phyloP scores from a whole-genome alignment of 2,113 vertebrate genomes.

The Catharus bicknelli region DNA sequence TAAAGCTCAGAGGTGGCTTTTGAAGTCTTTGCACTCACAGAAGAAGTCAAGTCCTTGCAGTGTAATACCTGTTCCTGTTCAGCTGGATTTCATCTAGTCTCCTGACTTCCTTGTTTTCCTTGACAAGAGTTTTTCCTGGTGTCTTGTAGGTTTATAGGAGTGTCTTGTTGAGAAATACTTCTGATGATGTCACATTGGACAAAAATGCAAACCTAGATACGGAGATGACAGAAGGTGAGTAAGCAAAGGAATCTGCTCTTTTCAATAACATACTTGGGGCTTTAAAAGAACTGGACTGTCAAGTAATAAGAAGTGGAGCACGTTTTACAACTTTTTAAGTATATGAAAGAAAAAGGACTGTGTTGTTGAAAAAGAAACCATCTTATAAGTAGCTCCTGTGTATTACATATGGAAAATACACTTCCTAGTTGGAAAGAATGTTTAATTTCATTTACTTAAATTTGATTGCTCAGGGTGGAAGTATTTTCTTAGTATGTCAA shows the following conservation, averaged over 20 bases:
- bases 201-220: constrained; percentile 75
- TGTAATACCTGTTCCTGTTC: background rate
- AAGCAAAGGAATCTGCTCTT: background rate
- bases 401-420: background rate
- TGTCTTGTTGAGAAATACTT: constrained; percentile 82
- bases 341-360: background rate
- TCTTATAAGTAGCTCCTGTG: background rate
- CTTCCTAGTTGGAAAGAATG: background rate
- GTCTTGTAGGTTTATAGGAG: constrained; percentile 89
- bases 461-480: background rate
- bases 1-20: background rate
- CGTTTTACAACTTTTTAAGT: background rate
- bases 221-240: constrained; percentile 68
- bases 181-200: constrained; percentile 28
- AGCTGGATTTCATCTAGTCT: background rate
- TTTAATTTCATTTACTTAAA: background rate
- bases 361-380: background rate
- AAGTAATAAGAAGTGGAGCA: background rate
- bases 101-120: background rate
- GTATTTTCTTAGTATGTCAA: background rate
- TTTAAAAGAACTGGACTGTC: background rate
- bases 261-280: background rate
- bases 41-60: background rate
- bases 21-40: background rate
- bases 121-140: background rate